phyloP scores from a whole-genome alignment of 1,140 invertebrate species.

The Battus philenor region DNA sequence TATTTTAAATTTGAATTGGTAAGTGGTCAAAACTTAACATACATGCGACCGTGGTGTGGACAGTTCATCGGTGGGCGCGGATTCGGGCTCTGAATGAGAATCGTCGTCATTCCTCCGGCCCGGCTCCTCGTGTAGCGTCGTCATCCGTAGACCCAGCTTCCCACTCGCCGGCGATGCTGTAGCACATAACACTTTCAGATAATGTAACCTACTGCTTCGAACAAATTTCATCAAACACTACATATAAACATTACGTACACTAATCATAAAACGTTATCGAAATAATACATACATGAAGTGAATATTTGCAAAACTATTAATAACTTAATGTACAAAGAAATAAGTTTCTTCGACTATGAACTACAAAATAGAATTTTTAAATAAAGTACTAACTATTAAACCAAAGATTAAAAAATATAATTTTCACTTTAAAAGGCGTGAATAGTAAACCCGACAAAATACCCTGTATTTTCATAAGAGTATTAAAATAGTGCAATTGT shows the following conservation, averaged over 20 bases:
- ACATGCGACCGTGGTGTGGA: slow-evolving; percentile 44
- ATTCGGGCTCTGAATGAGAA: slow-evolving; percentile 70
- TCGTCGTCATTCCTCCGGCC: slow-evolving; percentile 65
- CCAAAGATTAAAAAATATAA: too few relatives aligned
- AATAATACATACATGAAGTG: background rate
- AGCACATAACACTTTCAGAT: too few relatives aligned
- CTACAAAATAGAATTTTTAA: too few relatives aligned
- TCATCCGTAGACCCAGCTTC: slow-evolving; percentile 92
- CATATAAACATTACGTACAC: background rate
- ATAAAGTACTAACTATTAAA: too few relatives aligned
- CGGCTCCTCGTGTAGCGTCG: slow-evolving; percentile 92
- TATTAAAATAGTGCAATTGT: slow-evolving; percentile 3
- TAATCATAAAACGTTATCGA: too few relatives aligned
- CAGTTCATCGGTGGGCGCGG: slow-evolving; percentile 47
- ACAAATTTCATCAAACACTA: background rate
- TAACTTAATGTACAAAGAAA: too few relatives aligned
- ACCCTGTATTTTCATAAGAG: too few relatives aligned
- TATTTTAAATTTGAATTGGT: too few relatives aligned
- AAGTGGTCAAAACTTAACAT: slow-evolving; percentile 20
- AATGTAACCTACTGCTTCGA: background rate
- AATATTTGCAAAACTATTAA: too few relatives aligned
- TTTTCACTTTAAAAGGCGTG: too few relatives aligned
- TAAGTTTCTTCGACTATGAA: too few relatives aligned
- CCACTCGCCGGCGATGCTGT: slow-evolving; percentile 88
- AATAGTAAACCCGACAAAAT: too few relatives aligned